Percentiles rank a stretch among this genome's conserved stretches.
These are phyloP conservation scores for Agapornis canus DNA, from an alignment of 2,797 vertebrate species.

Conservation along the genomic window DNA sequence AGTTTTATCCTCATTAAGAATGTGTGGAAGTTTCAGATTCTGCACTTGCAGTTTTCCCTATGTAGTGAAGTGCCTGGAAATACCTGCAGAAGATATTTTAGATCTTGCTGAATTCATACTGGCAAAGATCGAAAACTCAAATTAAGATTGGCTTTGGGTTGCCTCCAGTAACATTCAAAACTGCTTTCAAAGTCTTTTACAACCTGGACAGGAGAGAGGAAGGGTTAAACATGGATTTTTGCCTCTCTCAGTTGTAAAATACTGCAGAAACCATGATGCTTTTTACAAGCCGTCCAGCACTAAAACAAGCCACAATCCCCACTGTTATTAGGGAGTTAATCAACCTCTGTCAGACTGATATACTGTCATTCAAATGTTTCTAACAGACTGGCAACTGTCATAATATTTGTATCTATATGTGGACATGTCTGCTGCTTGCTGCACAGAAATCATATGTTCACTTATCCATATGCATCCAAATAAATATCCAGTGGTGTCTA, in stretches of 20 bases:
- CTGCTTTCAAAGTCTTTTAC: not conserved
- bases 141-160: not conserved
- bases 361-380: not conserved
- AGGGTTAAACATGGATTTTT: not conserved
- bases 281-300: not conserved
- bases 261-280: not conserved
- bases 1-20: not conserved
- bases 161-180: not conserved
- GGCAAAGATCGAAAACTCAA: not conserved
- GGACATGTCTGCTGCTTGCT: not conserved
- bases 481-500: not conserved
- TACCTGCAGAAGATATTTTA: not conserved
- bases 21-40: not conserved
- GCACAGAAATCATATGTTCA: not conserved
- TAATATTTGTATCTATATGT: not conserved
- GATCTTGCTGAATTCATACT: not conserved
- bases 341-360: not conserved
- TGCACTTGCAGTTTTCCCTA: not conserved
- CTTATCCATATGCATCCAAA: not conserved
- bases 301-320: not conserved
- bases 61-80: not conserved
- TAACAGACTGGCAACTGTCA: constrained; percentile 25
- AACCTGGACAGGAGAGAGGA: not conserved
- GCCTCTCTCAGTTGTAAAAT: not conserved
- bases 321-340: not conserved